A percentile compares a stretch with the other conserved stretches of the same genome.
Conservation (phyloP, 2,888 invertebrate genomes). For the Malachius bipustulatus region DNA sequence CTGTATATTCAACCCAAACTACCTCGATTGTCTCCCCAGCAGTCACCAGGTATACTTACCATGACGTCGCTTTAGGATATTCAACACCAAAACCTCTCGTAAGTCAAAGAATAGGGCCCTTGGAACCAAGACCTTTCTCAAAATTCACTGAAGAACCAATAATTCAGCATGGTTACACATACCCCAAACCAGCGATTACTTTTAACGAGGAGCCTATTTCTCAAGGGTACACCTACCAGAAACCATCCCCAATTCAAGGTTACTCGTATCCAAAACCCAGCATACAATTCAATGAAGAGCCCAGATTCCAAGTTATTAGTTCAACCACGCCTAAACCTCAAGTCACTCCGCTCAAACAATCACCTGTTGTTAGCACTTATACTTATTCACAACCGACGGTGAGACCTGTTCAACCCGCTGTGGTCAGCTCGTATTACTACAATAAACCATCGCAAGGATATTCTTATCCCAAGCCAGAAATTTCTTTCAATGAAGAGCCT, state of each 20-base stretch:
- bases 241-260: slow-evolving; percentile 32
- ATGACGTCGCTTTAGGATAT: slow-evolving; percentile 32
- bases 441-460: slow-evolving; percentile 20
- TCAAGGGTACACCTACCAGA: too few species aligned
- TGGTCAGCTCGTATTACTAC: slow-evolving; percentile 30
- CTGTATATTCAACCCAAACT: too few species aligned
- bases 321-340: slow-evolving; percentile 21
- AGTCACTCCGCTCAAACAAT: slow-evolving; percentile 15
- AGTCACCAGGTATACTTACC: slow-evolving; percentile 37
- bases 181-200: too few species aligned
- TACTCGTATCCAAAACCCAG: slow-evolving; percentile 30
- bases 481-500: not conserved
- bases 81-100: too few species aligned
- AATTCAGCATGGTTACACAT: too few species aligned
- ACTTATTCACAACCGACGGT: slow-evolving; percentile 15
- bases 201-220: too few species aligned
- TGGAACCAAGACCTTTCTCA: too few species aligned
- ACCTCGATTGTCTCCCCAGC: slow-evolving; percentile 29
- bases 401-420: slow-evolving; percentile 15
- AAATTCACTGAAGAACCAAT: too few species aligned
- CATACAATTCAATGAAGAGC: slow-evolving; percentile 32
- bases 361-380: slow-evolving; percentile 20
- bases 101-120: too few species aligned
- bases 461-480: slow-evolving; percentile 6
- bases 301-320: slow-evolving; percentile 14